phyloP scores from a whole-genome alignment of 2,888 invertebrate genomes.

The Phoronis australis region DNA sequence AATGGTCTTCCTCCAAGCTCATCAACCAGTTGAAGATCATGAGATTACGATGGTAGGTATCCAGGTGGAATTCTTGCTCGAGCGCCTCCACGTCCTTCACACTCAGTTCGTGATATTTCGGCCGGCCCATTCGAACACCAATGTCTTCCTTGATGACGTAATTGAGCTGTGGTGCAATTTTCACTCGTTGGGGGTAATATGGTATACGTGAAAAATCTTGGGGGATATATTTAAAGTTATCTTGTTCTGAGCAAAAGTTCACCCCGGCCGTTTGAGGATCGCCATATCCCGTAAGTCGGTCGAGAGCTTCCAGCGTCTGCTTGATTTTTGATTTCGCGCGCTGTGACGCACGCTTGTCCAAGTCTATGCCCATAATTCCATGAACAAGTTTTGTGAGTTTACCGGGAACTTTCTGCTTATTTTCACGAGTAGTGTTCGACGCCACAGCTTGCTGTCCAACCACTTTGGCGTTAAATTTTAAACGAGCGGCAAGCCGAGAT shows the following conservation, averaged over 20 bases:
- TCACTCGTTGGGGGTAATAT: slow-evolving; percentile 32
- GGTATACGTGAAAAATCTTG: slow-evolving; percentile 32
- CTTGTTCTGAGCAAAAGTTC: slow-evolving; percentile 16
- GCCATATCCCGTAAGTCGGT: slow-evolving; percentile 30
- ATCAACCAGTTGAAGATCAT: slow-evolving; percentile 94
- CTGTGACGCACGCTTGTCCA: background rate
- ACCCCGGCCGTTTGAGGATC: slow-evolving; percentile 22
- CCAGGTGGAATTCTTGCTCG: slow-evolving; percentile 27
- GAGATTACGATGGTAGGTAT: slow-evolving; percentile 65
- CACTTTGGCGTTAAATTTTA: no score
- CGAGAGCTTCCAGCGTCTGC: slow-evolving; percentile 23
- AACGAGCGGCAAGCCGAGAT: no score
- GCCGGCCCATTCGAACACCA: slow-evolving; percentile 37
- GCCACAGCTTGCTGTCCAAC: no score
- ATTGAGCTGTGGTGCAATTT: slow-evolving; percentile 39
- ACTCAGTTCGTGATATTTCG: slow-evolving; percentile 34
- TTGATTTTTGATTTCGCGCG: slow-evolving; percentile 22
- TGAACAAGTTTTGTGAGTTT: no score
- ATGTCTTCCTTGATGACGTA: slow-evolving; percentile 35
- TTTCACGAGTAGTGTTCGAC: no score
- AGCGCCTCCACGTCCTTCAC: slow-evolving; percentile 27
- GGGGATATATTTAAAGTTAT: slow-evolving; percentile 25
- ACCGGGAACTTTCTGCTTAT: no score
- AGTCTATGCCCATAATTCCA: no score
- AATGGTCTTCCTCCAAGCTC: slow-evolving; percentile 67